phyloP scores from a whole-genome alignment of 2,797 vertebrate genomes.

The Enteromius treurensis region DNA sequence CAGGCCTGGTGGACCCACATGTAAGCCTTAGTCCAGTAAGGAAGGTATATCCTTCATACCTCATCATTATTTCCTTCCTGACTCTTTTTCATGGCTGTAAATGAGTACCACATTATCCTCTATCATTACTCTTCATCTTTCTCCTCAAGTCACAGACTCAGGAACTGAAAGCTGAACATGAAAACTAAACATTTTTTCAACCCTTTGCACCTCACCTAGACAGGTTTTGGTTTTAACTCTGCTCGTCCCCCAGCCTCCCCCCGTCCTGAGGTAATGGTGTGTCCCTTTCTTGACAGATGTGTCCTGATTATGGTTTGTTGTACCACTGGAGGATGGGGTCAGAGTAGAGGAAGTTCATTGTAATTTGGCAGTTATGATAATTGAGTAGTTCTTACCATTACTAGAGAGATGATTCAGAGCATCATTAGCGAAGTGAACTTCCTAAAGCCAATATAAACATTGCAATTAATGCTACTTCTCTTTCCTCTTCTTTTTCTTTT shows the following conservation, averaged over 20 bases:
- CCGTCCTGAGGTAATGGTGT: conserved; percentile 39
- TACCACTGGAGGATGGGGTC: conserved; percentile 18
- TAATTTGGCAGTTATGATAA: conserved; percentile 62
- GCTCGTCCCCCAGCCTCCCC: not conserved
- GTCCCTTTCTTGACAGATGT: conserved; percentile 24
- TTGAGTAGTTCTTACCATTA: conserved; percentile 60
- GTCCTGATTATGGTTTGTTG: conserved; percentile 31
- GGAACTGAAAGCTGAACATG: conserved; percentile 53
- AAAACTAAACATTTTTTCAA: conserved; percentile 51
- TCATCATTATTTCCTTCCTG: conserved; percentile 59
- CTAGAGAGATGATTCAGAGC: conserved; percentile 42
- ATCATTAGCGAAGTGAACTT: conserved; percentile 52
- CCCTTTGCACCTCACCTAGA: conserved; percentile 31
- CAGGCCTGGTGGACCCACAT: conserved; percentile 29
- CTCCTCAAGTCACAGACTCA: conserved; percentile 13
- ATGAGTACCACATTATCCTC: conserved; percentile 52
- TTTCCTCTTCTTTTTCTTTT: conserved; percentile 10
- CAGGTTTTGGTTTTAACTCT: conserved; percentile 24
- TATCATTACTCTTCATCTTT: conserved; percentile 33
- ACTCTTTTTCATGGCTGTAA: conserved; percentile 61
- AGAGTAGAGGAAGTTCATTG: conserved; percentile 43
- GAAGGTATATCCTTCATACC: conserved; percentile 57
- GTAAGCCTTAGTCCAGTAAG: conserved; percentile 26
- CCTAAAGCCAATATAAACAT: conserved; percentile 49
- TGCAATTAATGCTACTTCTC: conserved; percentile 23